Conservation (phyloP, 2,888 invertebrate species). For the Lissonota sp. region DNA sequence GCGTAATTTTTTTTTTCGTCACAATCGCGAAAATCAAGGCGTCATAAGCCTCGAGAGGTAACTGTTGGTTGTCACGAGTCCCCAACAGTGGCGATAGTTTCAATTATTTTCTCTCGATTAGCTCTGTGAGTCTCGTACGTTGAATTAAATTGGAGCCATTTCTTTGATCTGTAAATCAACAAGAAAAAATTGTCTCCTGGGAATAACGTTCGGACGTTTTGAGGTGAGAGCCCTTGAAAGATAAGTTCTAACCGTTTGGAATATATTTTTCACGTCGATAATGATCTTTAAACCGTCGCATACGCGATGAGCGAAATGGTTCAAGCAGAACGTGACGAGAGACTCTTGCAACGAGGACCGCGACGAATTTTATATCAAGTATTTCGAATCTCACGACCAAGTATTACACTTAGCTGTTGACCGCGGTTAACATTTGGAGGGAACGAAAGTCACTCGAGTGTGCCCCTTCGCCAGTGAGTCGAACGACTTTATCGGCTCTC, state of each 20-base stretch:
- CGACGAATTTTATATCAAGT: slow-evolving; percentile 25
- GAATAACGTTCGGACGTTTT: no score
- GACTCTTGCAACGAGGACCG: slow-evolving; percentile 51
- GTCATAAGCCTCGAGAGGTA: slow-evolving; percentile 72
- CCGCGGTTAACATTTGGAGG: slow-evolving; percentile 40
- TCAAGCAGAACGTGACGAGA: slow-evolving; percentile 68
- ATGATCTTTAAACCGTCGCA: slow-evolving; percentile 81
- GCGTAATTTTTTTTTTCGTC: slow-evolving; percentile 82
- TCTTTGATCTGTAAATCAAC: no score
- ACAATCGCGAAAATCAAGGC: slow-evolving; percentile 82
- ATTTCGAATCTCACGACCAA: slow-evolving; percentile 7
- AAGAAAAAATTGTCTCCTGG: no score
- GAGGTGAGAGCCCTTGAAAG: no score
- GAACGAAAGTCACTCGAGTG: slow-evolving; percentile 54
- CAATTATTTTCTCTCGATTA: no score
- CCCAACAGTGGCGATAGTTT: no score
- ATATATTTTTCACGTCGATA: slow-evolving; percentile 77
- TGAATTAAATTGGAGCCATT: no score
- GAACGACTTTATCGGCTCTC: slow-evolving; percentile 53
- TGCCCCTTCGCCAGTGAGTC: slow-evolving; percentile 42
- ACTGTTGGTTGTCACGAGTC: slow-evolving; percentile 50
- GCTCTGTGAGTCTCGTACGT: no score
- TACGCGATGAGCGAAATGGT: slow-evolving; percentile 60
- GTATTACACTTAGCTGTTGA: slow-evolving; percentile 7
- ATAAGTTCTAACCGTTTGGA: no score